Conservation (phyloP, 2,113 vertebrate genomes). For the Empidonax alnorum region DNA sequence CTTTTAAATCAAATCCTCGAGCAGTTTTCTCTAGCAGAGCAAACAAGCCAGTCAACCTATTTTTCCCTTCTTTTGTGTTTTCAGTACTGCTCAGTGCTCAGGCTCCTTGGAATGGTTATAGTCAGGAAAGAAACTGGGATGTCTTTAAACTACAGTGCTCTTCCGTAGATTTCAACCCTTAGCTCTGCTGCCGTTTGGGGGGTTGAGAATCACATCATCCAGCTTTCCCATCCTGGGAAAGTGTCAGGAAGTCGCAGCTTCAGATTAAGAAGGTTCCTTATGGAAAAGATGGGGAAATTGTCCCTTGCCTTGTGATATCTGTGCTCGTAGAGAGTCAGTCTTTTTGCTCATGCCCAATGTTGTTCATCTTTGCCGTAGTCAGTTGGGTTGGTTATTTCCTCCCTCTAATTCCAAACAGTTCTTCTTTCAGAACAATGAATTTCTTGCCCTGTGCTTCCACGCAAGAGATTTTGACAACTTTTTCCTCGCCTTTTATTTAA, state of each 20-base stretch:
- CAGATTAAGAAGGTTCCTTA: neutral
- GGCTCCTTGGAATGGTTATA: neutral
- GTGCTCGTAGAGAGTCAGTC: neutral
- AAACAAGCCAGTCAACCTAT: neutral
- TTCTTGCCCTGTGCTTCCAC: neutral
- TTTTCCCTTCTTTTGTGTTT: neutral
- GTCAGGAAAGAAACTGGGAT: neutral
- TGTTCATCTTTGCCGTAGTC: neutral
- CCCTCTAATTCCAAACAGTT: neutral
- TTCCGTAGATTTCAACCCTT: neutral
- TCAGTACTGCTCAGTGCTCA: accelerated
- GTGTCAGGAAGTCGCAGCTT: neutral
- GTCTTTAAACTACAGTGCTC: neutral
- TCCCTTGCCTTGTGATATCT: neutral
- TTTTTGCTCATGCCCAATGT: neutral
- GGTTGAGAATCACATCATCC: neutral
- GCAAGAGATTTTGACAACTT: neutral
- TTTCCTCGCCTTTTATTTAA: neutral
- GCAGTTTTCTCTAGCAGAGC: neutral
- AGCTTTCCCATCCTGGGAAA: neutral
- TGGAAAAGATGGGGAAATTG: neutral
- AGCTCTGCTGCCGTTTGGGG: neutral
- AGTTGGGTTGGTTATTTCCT: neutral
- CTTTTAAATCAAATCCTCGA: neutral
- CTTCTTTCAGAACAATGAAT: neutral